phyloP scores from a whole-genome alignment of 2,113 vertebrate species.

The Pungitius pungitius region DNA sequence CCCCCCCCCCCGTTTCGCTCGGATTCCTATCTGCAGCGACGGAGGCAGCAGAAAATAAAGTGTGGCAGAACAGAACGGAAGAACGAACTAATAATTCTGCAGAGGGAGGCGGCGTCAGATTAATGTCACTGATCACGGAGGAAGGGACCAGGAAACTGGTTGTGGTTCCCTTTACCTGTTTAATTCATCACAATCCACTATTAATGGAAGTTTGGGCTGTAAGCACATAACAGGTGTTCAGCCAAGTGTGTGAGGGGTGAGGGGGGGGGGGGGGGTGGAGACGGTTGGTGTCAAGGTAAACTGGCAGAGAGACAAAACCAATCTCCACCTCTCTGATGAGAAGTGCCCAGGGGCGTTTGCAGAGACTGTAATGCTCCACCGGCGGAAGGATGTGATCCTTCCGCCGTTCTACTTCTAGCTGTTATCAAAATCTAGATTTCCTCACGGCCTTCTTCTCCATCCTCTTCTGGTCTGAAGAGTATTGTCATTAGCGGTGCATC shows the following conservation, averaged over 20 bases:
- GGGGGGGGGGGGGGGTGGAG: neutral
- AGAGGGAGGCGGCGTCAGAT: slow-evolving; percentile 23
- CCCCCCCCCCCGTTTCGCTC: slow-evolving; percentile 32
- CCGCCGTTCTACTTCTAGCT: slow-evolving; percentile 6
- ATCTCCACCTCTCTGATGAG: slow-evolving; percentile 43
- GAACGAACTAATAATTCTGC: slow-evolving; percentile 24
- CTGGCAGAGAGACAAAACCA: slow-evolving; percentile 59
- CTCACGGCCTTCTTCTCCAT: neutral
- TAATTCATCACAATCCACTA: neutral
- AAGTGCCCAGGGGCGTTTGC: slow-evolving; percentile 47
- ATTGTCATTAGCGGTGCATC: neutral
- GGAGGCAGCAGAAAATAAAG: slow-evolving; percentile 69
- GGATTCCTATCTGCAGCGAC: slow-evolving; percentile 57
- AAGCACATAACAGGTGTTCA: slow-evolving; percentile 30
- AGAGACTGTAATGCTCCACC: slow-evolving; percentile 11
- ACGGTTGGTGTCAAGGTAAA: slow-evolving; percentile 52
- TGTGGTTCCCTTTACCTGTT: neutral
- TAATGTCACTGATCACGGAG: slow-evolving; percentile 14
- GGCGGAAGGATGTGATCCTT: slow-evolving; percentile 17
- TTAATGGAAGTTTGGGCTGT: neutral
- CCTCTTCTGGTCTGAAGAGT: neutral
- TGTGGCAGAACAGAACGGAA: slow-evolving; percentile 52
- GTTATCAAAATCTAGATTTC: slow-evolving; percentile 3
- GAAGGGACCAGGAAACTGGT: slow-evolving; percentile 13
- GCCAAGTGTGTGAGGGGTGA: neutral